Base-by-base conservation (phyloP, 1,140 invertebrate genomes). In the Bactericera cockerelli region DNA sequence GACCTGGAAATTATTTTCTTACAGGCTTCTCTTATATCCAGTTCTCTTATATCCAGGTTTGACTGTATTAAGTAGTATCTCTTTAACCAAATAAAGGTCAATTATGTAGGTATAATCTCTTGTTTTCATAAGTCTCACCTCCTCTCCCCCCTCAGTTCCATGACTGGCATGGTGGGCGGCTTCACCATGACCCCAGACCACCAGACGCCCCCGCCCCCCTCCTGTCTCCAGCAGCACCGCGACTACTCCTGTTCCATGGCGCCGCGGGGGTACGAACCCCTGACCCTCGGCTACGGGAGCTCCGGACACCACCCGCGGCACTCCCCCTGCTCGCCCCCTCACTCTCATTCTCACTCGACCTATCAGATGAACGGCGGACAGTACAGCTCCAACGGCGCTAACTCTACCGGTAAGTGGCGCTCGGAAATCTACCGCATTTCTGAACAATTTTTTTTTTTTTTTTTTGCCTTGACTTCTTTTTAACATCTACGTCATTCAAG, bases 101-200 rank as follows among this genome's bases (percentile, higher is more conserved):
- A n/a, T n/a, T n/a, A n/a, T n/a, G n/a, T n/a, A n/a, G n/a, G n/a
- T n/a, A n/a, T n/a, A n/a, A n/a, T n/a, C n/a, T 31, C 28, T 31
- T 31, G 4, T 31, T 31, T 31, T 31, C 13, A 6, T 31, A 31
- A 6, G 28, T 31, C 13, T 31, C 28, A 6, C 28, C 28, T 13
- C 28, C 13, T 31, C 28, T 31, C 28, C 13, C n/a, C n/a, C 73
- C 72, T 62, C 77, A 87, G 83, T 72, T 85, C 86, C 36, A 91
- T 91, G 87, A 81, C 83, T 57, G 75, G 76, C 57, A 85, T 89
- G 77, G 79, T 83, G 63, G 81, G 84, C 63, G 89, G 89, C 68
- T 95, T 61, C 55, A 42, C 65, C 84, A 69, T 54, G 55, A 33
- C 59, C 22, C n/a, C 25, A 2, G 19, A 19, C 16, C 54, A 38